These are phyloP conservation scores for Toxotes jaculatrix DNA, from an alignment of 2,113 vertebrate genomes.

Conservation along the genomic window DNA sequence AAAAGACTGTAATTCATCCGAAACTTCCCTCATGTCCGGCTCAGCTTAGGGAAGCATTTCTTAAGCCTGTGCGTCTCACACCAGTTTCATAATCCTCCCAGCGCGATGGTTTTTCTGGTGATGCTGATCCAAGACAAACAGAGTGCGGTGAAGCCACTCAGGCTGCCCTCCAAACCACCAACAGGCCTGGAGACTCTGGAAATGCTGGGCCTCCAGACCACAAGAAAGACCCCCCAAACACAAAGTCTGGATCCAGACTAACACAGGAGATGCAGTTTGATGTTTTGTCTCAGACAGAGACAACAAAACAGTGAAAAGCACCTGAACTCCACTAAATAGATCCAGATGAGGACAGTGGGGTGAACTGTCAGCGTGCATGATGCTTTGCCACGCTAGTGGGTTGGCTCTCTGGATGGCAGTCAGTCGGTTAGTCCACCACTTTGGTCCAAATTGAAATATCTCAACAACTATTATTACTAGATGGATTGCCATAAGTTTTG, in stretches of 20 bases:
- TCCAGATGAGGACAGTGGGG: slow-evolving; percentile 62
- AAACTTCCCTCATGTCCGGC: background rate
- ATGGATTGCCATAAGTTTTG: background rate
- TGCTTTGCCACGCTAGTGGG: background rate
- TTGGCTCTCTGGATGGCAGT: background rate
- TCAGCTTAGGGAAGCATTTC: slow-evolving; percentile 25
- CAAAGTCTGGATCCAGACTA: slow-evolving; percentile 49
- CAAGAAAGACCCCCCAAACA: slow-evolving; percentile 74
- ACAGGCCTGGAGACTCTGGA: slow-evolving; percentile 47
- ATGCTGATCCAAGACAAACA: slow-evolving; percentile 72
- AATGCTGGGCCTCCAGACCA: slow-evolving; percentile 53
- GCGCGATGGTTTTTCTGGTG: slow-evolving; percentile 42
- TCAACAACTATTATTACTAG: background rate
- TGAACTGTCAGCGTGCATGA: background rate
- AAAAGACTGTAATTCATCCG: slow-evolving; percentile 4
- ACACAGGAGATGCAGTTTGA: slow-evolving; percentile 53
- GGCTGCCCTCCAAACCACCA: slow-evolving; percentile 69
- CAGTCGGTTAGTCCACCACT: background rate
- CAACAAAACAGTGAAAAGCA: slow-evolving; percentile 45
- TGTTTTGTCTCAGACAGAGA: slow-evolving; percentile 62
- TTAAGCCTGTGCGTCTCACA: slow-evolving; percentile 13
- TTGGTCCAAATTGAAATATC: background rate
- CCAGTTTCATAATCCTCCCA: slow-evolving; percentile 43
- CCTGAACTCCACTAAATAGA: slow-evolving; percentile 50
- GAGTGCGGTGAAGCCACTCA: slow-evolving; percentile 68